A percentile compares a stretch with the other conserved stretches of the same genome.
These are phyloP conservation scores for Melanargia galathea DNA, from an alignment of 2,888 invertebrate species.

Conservation along the genomic window DNA sequence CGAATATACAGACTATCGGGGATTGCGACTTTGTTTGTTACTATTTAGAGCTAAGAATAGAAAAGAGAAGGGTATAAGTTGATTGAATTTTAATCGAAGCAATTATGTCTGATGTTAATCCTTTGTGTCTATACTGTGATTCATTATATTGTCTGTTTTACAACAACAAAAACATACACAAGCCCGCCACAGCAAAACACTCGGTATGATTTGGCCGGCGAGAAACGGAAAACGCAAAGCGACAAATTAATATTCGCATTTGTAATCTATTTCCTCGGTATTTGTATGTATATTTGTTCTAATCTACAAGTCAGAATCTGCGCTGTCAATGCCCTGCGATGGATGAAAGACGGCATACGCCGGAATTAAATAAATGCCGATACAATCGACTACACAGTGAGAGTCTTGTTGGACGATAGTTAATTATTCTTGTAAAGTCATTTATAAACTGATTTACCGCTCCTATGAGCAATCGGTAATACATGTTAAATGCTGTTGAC, in stretches of 20 bases:
- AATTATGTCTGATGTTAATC: too few species aligned
- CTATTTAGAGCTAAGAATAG: too few species aligned
- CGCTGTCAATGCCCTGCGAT: constrained; percentile 20
- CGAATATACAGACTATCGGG: too few species aligned
- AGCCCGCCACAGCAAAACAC: too few species aligned
- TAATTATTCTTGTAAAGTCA: constrained; percentile 27
- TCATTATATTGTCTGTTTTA: too few species aligned
- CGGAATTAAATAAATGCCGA: constrained; percentile 30
- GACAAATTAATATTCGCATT: background rate
- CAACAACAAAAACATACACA: too few species aligned
- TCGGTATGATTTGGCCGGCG: too few species aligned
- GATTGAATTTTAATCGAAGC: too few species aligned
- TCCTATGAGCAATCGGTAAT: constrained; percentile 13
- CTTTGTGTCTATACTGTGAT: too few species aligned
- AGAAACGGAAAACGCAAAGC: background rate
- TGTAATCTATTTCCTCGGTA: background rate
- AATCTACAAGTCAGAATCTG: constrained; percentile 14
- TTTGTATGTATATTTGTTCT: background rate
- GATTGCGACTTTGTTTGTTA: too few species aligned
- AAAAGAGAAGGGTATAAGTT: too few species aligned
- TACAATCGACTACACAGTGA: constrained; percentile 29
- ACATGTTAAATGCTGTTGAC: constrained; percentile 8
- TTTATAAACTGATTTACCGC: constrained; percentile 26
- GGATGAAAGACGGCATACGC: constrained; percentile 21
- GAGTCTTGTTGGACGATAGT: constrained; percentile 24